A percentile compares a stretch with the other conserved stretches of the same genome.
Evolutionary conservation across 2,888 invertebrate genomes (phyloP).

Genomic region (Adineta ricciae): DNA sequence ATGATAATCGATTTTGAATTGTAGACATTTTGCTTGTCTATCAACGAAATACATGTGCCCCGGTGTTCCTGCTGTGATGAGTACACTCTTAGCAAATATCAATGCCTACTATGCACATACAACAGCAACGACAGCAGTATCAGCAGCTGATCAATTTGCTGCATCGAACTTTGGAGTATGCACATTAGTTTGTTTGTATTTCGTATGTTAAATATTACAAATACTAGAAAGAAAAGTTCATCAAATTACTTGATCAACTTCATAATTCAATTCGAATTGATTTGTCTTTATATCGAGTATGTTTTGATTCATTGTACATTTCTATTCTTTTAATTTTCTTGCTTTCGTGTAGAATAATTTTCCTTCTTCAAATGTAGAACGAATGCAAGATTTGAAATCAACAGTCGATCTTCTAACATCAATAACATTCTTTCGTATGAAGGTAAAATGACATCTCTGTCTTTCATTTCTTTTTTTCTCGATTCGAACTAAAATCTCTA

Average conservation of each 20-base stretch:
- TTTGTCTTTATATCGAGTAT: slow-evolving; percentile 74
- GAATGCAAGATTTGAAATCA: slow-evolving; percentile 95
- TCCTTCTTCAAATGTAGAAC: slow-evolving; percentile 89
- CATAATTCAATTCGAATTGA: slow-evolving; percentile 97
- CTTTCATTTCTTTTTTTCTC: not conserved
- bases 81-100: slow-evolving; percentile 92
- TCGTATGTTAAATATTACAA: slow-evolving; percentile 50
- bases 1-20: slow-evolving; percentile 54
- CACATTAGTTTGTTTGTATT: slow-evolving; percentile 51
- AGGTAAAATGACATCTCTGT: slow-evolving; percentile 54
- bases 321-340: not conserved
- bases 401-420: slow-evolving; percentile 95
- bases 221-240: slow-evolving; percentile 96
- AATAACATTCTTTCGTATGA: slow-evolving; percentile 99
- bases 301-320: not conserved
- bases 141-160: slow-evolving; percentile 94
- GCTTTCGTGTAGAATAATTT: slow-evolving; percentile 75
- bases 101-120: slow-evolving; percentile 97
- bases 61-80: slow-evolving; percentile 98
- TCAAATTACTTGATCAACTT: slow-evolving; percentile 89
- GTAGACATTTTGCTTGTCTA: slow-evolving; percentile 88
- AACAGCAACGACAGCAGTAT: slow-evolving; percentile 74
- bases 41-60: slow-evolving; percentile 96
- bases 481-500: not conserved
- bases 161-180: slow-evolving; percentile 86